A percentile compares a stretch with the other conserved stretches of the same genome.
Conservation (phyloP, 2,888 invertebrate species). For the Lagria hirta region DNA sequence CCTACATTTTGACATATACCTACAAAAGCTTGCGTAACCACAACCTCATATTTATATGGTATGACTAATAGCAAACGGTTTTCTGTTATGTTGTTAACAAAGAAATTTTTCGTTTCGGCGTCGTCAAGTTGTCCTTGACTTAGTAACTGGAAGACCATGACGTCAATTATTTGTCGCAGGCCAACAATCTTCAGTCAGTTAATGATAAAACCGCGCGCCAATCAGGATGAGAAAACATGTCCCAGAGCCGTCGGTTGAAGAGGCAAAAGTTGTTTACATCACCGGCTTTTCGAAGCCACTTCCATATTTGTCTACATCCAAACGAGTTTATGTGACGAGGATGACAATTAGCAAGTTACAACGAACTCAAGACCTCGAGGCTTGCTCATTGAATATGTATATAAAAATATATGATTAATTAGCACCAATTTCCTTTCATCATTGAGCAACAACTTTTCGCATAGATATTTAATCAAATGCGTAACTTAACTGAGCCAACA, state of each 20-base stretch:
- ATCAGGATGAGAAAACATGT: conserved; percentile 6
- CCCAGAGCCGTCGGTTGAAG: conserved; percentile 10
- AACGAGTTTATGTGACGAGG: conserved; percentile 24
- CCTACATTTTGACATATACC: conserved; percentile 17
- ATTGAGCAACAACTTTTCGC: conserved; percentile 16
- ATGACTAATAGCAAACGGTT: conserved; percentile 1
- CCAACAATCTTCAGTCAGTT: conserved; percentile 5
- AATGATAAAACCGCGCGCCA: background rate
- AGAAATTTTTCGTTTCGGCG: conserved; percentile 1
- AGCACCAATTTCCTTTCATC: conserved; percentile 27
- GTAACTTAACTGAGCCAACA: conserved; percentile 30
- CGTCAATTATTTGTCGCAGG: conserved; percentile 16
- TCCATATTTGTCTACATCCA: conserved; percentile 23
- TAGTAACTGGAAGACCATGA: conserved; percentile 19
- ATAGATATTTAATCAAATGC: conserved; percentile 4
- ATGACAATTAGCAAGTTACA: conserved; percentile 29
- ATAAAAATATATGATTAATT: conserved; percentile 24
- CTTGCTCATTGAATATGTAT: conserved; percentile 24
- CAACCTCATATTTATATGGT: conserved; percentile 13
- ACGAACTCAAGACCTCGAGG: conserved; percentile 20
- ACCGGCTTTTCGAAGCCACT: conserved; percentile 19
- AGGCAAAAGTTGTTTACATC: conserved; percentile 21
- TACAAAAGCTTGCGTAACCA: conserved; percentile 11
- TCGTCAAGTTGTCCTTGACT: conserved; percentile 18
- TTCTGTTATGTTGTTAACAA: conserved; percentile 1